A percentile compares a stretch with the other conserved stretches of the same genome.
Conservation (phyloP, 2,113 vertebrate species). For the Oncorhynchus tshawytscha region DNA sequence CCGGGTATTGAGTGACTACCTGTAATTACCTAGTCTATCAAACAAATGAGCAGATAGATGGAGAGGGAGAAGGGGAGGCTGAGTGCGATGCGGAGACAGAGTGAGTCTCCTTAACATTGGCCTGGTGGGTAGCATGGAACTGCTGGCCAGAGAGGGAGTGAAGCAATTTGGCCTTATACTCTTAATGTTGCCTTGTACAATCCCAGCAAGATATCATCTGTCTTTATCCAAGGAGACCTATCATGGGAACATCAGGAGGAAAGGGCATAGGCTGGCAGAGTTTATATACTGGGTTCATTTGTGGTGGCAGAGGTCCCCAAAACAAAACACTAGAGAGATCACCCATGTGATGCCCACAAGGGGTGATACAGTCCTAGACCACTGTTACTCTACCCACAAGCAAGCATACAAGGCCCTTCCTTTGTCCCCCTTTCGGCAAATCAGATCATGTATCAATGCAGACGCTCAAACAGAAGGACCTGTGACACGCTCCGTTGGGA, state of each 20-base stretch:
- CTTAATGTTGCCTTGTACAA: not conserved
- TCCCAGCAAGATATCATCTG: not conserved
- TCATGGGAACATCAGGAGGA: not conserved
- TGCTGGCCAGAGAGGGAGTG: not conserved
- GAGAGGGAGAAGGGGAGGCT: slow-evolving; percentile 1
- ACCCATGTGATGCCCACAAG: not conserved
- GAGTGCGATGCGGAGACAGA: not conserved
- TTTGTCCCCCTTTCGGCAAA: no score
- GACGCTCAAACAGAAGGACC: no score
- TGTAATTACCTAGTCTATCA: slow-evolving; percentile 39
- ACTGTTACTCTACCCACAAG: no score
- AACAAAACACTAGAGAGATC: no score
- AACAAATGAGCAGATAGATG: slow-evolving; percentile 22
- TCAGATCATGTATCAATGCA: no score
- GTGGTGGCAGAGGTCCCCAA: not conserved
- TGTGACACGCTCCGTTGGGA: no score
- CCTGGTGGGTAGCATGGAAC: not conserved
- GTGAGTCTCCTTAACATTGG: not conserved
- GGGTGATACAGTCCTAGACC: no score
- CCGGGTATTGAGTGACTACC: slow-evolving; percentile 12
- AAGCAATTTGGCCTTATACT: not conserved
- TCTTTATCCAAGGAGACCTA: not conserved
- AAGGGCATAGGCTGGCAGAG: not conserved
- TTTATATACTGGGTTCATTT: not conserved
- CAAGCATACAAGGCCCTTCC: no score